Percentiles rank a stretch among this genome's conserved stretches.
Evolutionary conservation across 2,888 invertebrate genomes (phyloP).

Genomic region (Brassicogethes aeneus): DNA sequence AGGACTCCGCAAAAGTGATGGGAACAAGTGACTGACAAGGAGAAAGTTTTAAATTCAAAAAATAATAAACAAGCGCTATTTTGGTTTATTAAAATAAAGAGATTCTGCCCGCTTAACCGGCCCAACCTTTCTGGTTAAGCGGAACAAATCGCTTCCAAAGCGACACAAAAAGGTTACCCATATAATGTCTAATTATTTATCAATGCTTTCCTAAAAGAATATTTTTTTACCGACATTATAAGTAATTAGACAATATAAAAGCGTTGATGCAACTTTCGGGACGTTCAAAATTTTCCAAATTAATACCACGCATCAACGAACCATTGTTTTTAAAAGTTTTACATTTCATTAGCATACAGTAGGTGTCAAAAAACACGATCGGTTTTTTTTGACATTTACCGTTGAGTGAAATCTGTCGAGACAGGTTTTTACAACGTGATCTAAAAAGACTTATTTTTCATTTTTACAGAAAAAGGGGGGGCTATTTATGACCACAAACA

Average conservation of each 20-base stretch:
- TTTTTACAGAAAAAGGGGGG: constrained; percentile 21
- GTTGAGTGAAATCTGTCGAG: not conserved
- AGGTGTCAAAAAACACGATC: not conserved
- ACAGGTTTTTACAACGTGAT: constrained; percentile 13
- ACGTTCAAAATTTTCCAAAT: constrained; percentile 20
- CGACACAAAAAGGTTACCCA: constrained; percentile 5
- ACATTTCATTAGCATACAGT: not conserved
- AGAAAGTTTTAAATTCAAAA: no score
- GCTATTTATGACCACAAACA: constrained; percentile 22
- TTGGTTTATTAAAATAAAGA: no score
- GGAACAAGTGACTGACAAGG: no score
- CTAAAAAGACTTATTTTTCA: constrained; percentile 15
- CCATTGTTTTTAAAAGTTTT: constrained; percentile 2
- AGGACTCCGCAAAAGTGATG: no score
- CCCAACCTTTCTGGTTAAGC: no score
- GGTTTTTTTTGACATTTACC: not conserved
- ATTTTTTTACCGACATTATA: constrained; percentile 4
- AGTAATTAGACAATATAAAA: constrained; percentile 5
- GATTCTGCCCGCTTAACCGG: no score
- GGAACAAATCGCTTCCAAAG: no score
- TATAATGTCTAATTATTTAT: constrained; percentile 5
- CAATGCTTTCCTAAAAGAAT: constrained; percentile 2
- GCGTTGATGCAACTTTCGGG: constrained; percentile 17
- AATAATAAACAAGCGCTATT: no score
- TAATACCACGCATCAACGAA: not conserved